Conservation (phyloP, 2,797 vertebrate genomes). For the Podarcis lilfordi region DNA sequence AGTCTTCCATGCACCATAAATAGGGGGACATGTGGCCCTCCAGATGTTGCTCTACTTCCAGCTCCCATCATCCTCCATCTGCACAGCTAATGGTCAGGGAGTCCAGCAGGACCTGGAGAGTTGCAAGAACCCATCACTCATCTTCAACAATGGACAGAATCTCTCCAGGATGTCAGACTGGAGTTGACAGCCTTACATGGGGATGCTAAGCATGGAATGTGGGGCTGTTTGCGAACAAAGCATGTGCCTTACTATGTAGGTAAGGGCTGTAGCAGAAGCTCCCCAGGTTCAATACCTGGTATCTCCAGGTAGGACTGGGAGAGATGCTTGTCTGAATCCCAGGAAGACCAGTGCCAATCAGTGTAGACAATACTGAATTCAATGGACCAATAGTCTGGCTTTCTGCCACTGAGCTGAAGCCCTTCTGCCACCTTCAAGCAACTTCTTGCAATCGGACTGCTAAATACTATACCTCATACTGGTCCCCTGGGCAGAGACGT, state of each 20-base stretch:
- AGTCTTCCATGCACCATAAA: neutral
- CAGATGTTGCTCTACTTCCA: neutral
- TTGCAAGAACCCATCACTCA: neutral
- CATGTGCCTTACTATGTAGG: neutral
- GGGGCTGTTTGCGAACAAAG: neutral
- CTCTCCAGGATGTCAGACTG: neutral
- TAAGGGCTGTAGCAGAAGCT: too few species aligned
- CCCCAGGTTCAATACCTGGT: too few species aligned
- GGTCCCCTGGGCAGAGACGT: slow-evolving; percentile 95
- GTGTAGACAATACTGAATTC: too few species aligned
- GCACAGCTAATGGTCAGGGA: neutral
- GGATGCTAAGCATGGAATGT: neutral
- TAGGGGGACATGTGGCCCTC: neutral
- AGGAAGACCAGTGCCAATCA: too few species aligned
- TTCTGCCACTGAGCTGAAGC: neutral
- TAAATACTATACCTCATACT: slow-evolving; percentile 88
- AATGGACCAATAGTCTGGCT: too few species aligned
- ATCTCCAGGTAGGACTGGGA: too few species aligned
- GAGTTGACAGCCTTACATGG: neutral
- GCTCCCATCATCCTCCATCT: too few species aligned
- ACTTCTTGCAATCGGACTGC: neutral
- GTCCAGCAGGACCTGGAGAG: neutral
- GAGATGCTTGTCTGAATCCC: too few species aligned
- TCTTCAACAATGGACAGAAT: neutral
- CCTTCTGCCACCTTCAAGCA: neutral